Percentiles rank a stretch among this genome's conserved stretches.
Evolutionary conservation across 2,888 invertebrate genomes (phyloP).

Genomic region (Dicycla oo): DNA sequence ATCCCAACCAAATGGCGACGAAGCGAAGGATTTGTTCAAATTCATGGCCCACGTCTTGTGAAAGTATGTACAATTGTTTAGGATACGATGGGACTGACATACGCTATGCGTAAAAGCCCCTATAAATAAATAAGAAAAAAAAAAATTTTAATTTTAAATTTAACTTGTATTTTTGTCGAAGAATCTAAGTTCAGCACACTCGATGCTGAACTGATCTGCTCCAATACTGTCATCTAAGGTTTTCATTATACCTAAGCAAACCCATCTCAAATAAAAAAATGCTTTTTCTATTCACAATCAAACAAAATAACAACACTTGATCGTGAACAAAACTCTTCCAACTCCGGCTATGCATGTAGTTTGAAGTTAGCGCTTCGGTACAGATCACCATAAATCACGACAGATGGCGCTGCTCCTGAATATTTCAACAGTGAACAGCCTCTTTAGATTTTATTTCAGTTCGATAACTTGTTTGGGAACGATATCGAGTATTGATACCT

Average conservation of each 20-base stretch:
- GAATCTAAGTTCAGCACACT: neutral
- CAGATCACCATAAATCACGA: constrained; percentile 79
- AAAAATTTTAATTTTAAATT: too few species aligned
- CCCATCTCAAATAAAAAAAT: too few species aligned
- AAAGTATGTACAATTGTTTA: too few species aligned
- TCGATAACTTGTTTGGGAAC: constrained; percentile 46
- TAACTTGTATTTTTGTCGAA: too few species aligned
- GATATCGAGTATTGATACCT: constrained; percentile 23
- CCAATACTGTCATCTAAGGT: neutral
- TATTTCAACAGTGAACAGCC: constrained; percentile 67
- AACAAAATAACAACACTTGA: constrained; percentile 14
- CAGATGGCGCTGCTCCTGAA: constrained; percentile 71
- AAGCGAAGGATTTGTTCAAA: too few species aligned
- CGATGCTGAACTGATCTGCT: neutral
- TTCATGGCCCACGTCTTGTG: too few species aligned
- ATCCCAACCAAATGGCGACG: too few species aligned
- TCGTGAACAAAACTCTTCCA: constrained; percentile 33
- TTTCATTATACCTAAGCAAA: neutral
- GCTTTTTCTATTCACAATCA: neutral
- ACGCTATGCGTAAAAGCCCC: too few species aligned
- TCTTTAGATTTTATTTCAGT: constrained; percentile 57
- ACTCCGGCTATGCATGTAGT: constrained; percentile 63
- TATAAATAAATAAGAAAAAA: too few species aligned
- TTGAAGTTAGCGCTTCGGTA: constrained; percentile 67
- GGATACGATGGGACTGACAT: too few species aligned